These are phyloP conservation scores for Homarus americanus DNA, from an alignment of 1,140 invertebrate species.

Conservation along the genomic window DNA sequence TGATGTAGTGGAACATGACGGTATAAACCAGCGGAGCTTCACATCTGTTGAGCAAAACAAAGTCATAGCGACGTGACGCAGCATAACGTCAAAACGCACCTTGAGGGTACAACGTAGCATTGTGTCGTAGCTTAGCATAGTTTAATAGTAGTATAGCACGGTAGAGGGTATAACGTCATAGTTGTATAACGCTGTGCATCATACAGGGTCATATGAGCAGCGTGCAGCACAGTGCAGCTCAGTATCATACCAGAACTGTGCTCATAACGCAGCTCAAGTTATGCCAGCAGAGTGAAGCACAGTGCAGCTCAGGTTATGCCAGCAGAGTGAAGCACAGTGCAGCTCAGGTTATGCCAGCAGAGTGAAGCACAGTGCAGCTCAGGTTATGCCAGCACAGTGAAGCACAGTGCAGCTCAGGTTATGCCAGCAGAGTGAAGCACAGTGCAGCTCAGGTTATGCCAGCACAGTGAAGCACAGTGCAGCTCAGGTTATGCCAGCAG, in stretches of 20 bases:
- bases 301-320: not conserved
- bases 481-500: not conserved
- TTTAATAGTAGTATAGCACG: not conserved
- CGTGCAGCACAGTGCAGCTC: not conserved
- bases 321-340: not conserved
- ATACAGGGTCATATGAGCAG: no score
- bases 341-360: slow-evolving; percentile 1
- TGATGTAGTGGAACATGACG: no score
- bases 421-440: not conserved
- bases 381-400: not conserved
- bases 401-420: not conserved
- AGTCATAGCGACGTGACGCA: not conserved
- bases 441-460: not conserved
- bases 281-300: not conserved
- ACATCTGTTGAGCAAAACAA: not conserved
- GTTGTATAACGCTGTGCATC: not conserved
- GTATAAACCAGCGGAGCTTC: not conserved
- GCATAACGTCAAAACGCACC: not conserved
- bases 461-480: not conserved
- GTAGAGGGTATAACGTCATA: not conserved
- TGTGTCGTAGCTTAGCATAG: not conserved
- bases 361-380: not conserved
- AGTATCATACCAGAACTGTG: not conserved
- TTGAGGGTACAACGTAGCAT: not conserved
- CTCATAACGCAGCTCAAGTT: not conserved